Conservation (phyloP, 2,888 invertebrate species). For the Oegoconia quadripuncta region DNA sequence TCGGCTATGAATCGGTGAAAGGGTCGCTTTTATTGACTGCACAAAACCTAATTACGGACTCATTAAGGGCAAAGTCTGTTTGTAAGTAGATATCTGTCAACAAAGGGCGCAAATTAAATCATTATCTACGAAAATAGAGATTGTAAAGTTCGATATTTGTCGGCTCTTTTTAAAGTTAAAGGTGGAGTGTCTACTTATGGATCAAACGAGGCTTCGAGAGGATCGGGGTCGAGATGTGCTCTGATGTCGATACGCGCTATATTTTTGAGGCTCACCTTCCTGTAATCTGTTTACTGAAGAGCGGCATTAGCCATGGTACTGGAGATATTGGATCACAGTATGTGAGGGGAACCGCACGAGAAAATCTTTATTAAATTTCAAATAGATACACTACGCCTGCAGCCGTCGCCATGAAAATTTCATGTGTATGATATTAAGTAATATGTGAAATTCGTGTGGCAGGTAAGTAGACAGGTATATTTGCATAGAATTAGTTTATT, state of each 20-base stretch:
- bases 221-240: slow-evolving; percentile 32
- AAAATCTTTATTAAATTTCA: slow-evolving; percentile 18
- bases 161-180: slow-evolving; percentile 31
- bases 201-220: slow-evolving; percentile 40
- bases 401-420: slow-evolving; percentile 6
- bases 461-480: no score
- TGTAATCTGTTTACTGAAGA: slow-evolving; percentile 30
- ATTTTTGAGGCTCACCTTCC: slow-evolving; percentile 24
- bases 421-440: slow-evolving; percentile 2
- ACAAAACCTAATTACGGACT: slow-evolving; percentile 23
- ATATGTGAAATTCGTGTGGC: not conserved
- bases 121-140: slow-evolving; percentile 10
- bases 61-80: slow-evolving; percentile 14
- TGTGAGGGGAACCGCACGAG: slow-evolving; percentile 16
- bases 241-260: slow-evolving; percentile 32
- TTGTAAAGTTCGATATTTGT: slow-evolving; percentile 7
- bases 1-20: slow-evolving; percentile 24
- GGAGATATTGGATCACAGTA: slow-evolving; percentile 32
- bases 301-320: slow-evolving; percentile 27
- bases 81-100: slow-evolving; percentile 9
- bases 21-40: slow-evolving; percentile 30
- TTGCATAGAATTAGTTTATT: no score
- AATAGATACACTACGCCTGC: slow-evolving; percentile 3
- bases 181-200: slow-evolving; percentile 19
- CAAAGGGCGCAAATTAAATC: slow-evolving; percentile 11